Evolutionary conservation across 2,888 invertebrate genomes (phyloP).

Genomic region (Ferdinandea cuprea): DNA sequence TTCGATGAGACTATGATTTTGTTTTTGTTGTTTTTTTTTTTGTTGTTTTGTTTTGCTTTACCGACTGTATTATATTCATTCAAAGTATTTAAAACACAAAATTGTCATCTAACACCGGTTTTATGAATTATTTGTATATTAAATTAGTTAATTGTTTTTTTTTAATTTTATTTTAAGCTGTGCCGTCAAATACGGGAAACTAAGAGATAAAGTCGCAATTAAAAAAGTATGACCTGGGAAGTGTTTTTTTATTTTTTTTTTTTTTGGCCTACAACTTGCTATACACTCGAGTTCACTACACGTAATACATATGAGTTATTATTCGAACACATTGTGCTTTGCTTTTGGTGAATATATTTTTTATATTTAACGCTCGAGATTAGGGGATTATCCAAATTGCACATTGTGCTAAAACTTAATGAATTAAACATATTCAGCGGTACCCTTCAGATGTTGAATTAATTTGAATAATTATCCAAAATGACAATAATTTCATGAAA

Average conservation of each 20-base stretch:
- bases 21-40: constrained; percentile 25
- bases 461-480: constrained; percentile 17
- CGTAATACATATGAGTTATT: constrained; percentile 27
- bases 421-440: too few relatives aligned
- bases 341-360: constrained; percentile 26
- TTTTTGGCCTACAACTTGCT: constrained; percentile 42
- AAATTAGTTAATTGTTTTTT: constrained; percentile 56
- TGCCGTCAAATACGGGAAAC: constrained; percentile 4
- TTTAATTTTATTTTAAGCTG: constrained; percentile 13
- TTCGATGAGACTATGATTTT: constrained; percentile 40
- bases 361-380: constrained; percentile 32
- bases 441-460: neutral
- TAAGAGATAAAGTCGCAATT: constrained; percentile 54
- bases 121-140: constrained; percentile 44
- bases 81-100: constrained; percentile 22
- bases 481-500: neutral
- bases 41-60: constrained; percentile 12
- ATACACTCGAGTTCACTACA: constrained; percentile 29
- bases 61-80: constrained; percentile 22
- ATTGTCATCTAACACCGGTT: constrained; percentile 70
- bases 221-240: constrained; percentile 53
- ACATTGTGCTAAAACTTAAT: constrained; percentile 12
- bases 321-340: constrained; percentile 18
- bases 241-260: constrained; percentile 43
- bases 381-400: constrained; percentile 18